phyloP scores from a whole-genome alignment of 92 coral and sea anemone species.

The Blastomussa wellsi region DNA sequence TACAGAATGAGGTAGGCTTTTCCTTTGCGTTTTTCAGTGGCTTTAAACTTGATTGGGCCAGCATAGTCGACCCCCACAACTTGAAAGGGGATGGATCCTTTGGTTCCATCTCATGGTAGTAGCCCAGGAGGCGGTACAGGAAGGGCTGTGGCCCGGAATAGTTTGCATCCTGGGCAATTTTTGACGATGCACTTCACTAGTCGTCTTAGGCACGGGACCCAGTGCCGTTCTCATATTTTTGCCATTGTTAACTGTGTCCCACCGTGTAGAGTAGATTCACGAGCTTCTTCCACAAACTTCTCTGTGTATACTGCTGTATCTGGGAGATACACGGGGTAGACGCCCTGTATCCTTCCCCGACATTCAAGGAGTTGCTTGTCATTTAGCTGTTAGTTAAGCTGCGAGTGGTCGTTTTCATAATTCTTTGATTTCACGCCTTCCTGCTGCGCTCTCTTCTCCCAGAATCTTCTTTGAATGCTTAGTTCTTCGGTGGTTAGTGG shows the following conservation, averaged over 20 bases:
- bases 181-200: background rate
- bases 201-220: conserved; percentile 5
- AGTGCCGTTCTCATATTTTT: background rate
- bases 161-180: background rate
- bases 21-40: too few species aligned
- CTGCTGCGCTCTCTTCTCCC: background rate
- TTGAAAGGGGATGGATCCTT: background rate
- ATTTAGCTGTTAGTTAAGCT: background rate
- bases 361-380: background rate
- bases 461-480: background rate
- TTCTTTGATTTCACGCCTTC: background rate
- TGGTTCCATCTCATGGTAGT: background rate
- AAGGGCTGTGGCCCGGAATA: background rate
- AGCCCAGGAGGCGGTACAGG: background rate
- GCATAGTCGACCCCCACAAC: too few species aligned
- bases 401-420: background rate
- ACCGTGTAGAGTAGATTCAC: background rate
- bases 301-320: background rate
- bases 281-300: background rate
- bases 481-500: conserved; percentile 18
- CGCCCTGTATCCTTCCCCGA: background rate
- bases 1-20: too few species aligned
- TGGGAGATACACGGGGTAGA: background rate
- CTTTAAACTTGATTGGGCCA: too few species aligned
- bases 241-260: background rate